Evolutionary conservation across 2,888 invertebrate genomes (phyloP).

Genomic region (Drosophila vallismaia): DNA sequence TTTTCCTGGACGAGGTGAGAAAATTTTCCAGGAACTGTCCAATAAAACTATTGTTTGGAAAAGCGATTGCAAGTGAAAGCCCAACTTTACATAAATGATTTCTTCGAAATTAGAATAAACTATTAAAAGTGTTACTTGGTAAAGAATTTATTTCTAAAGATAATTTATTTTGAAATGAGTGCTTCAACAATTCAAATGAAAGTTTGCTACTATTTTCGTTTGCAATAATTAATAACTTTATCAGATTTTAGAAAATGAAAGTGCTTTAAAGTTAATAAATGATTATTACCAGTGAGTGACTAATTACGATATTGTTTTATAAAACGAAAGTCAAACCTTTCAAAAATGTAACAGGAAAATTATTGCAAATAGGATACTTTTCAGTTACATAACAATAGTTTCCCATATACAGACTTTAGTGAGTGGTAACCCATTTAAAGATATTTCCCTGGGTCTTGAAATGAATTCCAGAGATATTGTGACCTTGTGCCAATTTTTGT

Average conservation of each 20-base stretch:
- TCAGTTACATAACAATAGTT: not conserved
- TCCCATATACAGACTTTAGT: not conserved
- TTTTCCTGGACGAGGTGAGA: constrained; percentile 83
- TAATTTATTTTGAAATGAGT: not conserved
- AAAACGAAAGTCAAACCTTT: not conserved
- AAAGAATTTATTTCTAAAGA: no score
- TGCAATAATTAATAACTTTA: not conserved
- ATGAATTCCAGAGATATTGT: constrained; percentile 23
- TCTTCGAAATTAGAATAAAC: not conserved
- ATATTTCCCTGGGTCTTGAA: constrained; percentile 18
- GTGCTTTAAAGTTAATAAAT: not conserved
- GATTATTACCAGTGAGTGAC: constrained; percentile 1
- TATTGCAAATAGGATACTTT: not conserved
- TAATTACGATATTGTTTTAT: not conserved
- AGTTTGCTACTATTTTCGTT: not conserved
- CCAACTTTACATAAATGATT: not conserved
- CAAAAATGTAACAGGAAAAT: not conserved
- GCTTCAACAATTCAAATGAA: not conserved
- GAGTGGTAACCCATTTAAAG: constrained; percentile 4
- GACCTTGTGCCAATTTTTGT: constrained; percentile 74
- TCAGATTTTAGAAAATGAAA: not conserved
- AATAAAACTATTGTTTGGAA: not conserved
- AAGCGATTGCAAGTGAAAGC: not conserved
- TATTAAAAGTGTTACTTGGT: not conserved
- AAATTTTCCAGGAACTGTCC: no score